Evolutionary conservation across 2,888 invertebrate species (phyloP).

Genomic region (Pandemis cinnamomeana): DNA sequence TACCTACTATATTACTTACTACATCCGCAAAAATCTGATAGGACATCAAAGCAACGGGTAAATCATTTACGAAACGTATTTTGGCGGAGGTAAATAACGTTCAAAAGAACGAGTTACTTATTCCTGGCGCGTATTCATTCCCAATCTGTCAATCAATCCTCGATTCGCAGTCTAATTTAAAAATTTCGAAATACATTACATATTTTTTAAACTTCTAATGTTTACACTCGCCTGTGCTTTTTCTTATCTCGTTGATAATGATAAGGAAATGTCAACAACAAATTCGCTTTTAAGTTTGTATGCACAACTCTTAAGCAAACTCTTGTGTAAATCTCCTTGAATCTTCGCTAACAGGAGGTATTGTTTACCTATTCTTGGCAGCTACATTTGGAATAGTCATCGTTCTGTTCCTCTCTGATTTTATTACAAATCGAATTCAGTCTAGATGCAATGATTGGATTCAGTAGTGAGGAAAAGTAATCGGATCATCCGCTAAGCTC

Average conservation of each 20-base stretch:
- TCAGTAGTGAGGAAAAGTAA: background rate
- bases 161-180: conserved; percentile 26
- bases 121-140: conserved; percentile 21
- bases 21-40: background rate
- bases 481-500: background rate
- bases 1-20: background rate
- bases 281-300: conserved; percentile 32
- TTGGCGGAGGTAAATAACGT: conserved; percentile 31
- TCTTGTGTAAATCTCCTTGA: conserved; percentile 38
- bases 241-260: conserved; percentile 10
- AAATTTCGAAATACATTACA: background rate
- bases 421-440: background rate
- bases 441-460: background rate
- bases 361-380: conserved; percentile 3
- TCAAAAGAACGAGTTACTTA: conserved; percentile 25
- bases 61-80: conserved; percentile 14
- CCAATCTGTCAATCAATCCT: conserved; percentile 37
- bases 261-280: conserved; percentile 22
- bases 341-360: conserved; percentile 32
- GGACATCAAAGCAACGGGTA: conserved; percentile 25
- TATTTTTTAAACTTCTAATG: background rate
- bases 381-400: background rate
- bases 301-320: conserved; percentile 30
- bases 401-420: background rate
- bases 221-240: background rate